phyloP scores from a whole-genome alignment of 2,888 invertebrate genomes.

The Punctoribates punctum region DNA sequence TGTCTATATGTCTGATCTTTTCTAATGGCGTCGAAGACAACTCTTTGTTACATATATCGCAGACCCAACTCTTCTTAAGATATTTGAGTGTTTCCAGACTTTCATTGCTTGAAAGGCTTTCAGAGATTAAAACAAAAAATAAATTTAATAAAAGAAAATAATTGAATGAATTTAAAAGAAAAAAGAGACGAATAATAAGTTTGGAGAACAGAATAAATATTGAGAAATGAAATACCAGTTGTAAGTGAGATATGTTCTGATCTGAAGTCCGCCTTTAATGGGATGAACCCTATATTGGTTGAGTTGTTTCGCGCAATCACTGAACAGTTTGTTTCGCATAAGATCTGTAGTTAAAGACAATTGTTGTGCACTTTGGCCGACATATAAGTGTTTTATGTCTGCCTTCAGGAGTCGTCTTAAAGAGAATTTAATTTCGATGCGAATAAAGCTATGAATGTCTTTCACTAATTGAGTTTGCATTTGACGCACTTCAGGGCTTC shows the following conservation, averaged over 20 bases:
- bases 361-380: background rate
- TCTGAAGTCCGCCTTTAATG: conserved; percentile 73
- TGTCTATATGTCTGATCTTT: conserved; percentile 68
- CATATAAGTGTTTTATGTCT: conserved; percentile 72
- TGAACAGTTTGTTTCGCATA: conserved; percentile 58
- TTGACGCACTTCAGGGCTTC: conserved; percentile 50
- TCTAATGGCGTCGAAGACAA: conserved; percentile 65
- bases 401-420: conserved; percentile 76
- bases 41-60: conserved; percentile 65
- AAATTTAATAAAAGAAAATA: conserved; percentile 9
- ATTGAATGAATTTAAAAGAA: conserved; percentile 10
- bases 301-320: conserved; percentile 62
- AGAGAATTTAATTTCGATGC: conserved; percentile 68
- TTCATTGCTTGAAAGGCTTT: conserved; percentile 49
- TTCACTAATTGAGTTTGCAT: conserved; percentile 51
- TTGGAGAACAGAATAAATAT: background rate
- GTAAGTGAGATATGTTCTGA: conserved; percentile 77
- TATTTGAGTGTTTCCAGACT: conserved; percentile 57
- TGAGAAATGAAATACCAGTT: conserved; percentile 57
- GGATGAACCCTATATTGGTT: conserved; percentile 57
- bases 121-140: conserved; percentile 59
- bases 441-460: conserved; percentile 53
- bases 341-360: conserved; percentile 57
- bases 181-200: conserved; percentile 18
- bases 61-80: conserved; percentile 65